Evolutionary conservation across 2,888 invertebrate species (phyloP).

Genomic region (Prenolepis imparis): DNA sequence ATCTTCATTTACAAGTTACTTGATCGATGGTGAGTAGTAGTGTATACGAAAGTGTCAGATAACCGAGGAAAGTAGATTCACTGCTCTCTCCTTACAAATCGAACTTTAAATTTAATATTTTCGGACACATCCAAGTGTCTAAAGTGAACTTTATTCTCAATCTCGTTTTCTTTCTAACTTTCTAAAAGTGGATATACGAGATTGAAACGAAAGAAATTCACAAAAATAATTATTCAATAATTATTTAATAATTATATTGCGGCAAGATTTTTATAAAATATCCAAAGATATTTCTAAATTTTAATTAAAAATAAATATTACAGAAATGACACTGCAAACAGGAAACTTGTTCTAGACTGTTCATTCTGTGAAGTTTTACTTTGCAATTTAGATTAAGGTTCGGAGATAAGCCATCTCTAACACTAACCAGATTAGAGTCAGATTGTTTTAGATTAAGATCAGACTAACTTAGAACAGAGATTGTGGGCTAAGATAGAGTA

Average conservation of each 20-base stretch:
- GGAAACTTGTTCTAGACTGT: not conserved
- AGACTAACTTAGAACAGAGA: not conserved
- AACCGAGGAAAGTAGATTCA: not conserved
- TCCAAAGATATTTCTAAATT: not conserved
- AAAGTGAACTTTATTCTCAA: not conserved
- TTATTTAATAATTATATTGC: not conserved
- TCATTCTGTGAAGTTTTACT: not conserved
- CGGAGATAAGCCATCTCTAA: not conserved
- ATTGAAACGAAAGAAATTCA: not conserved
- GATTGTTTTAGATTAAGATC: constrained; percentile 12
- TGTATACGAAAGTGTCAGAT: constrained; percentile 8
- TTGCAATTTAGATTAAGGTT: not conserved
- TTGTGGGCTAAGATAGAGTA: not conserved
- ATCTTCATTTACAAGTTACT: constrained; percentile 59
- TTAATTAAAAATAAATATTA: constrained; percentile 5
- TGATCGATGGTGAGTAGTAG: constrained; percentile 18
- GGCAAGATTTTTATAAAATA: not conserved
- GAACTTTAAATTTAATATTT: constrained; percentile 35
- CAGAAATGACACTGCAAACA: not conserved
- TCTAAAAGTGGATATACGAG: not conserved
- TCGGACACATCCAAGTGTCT: not conserved
- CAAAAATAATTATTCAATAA: not conserved
- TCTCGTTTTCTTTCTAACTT: not conserved
- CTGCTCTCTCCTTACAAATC: not conserved
- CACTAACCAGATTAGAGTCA: not conserved